Conservation (phyloP, 2,888 invertebrate species). For the Scrobipalpa costella region DNA sequence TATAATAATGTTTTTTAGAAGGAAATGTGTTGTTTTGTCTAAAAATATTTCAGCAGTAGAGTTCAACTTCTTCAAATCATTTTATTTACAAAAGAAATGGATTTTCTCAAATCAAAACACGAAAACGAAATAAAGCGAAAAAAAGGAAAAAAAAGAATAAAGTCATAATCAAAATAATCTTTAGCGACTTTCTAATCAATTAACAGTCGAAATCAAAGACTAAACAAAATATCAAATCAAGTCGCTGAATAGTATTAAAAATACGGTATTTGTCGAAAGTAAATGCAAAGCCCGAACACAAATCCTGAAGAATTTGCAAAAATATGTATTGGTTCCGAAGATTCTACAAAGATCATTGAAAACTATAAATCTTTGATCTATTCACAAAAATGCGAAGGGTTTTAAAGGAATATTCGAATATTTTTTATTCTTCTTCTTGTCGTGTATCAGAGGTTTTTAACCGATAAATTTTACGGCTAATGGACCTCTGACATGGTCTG, state of each 20-base stretch:
- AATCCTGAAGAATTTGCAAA: not conserved
- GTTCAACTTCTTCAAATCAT: too few species aligned
- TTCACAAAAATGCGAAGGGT: not conserved
- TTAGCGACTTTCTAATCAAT: not conserved
- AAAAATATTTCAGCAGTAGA: too few species aligned
- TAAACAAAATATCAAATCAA: not conserved
- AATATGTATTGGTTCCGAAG: not conserved
- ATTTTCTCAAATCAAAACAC: not conserved
- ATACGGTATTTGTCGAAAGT: not conserved
- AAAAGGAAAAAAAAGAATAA: too few species aligned
- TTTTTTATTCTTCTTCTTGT: too few species aligned
- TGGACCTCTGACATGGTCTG: too few species aligned
- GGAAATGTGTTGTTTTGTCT: too few species aligned
- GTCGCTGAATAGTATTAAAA: not conserved
- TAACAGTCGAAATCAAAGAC: not conserved
- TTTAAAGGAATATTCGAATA: slow-evolving; percentile 6
- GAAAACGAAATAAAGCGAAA: too few species aligned
- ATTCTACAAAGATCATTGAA: slow-evolving; percentile 2
- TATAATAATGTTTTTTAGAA: too few species aligned
- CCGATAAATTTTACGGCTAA: too few species aligned
- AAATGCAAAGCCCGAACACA: not conserved
- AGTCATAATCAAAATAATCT: too few species aligned
- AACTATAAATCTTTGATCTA: slow-evolving; percentile 9
- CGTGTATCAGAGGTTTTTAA: too few species aligned
- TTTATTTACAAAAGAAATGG: not conserved